Conservation (phyloP, 1,140 invertebrate species). For the Ceratitis capitata region DNA sequence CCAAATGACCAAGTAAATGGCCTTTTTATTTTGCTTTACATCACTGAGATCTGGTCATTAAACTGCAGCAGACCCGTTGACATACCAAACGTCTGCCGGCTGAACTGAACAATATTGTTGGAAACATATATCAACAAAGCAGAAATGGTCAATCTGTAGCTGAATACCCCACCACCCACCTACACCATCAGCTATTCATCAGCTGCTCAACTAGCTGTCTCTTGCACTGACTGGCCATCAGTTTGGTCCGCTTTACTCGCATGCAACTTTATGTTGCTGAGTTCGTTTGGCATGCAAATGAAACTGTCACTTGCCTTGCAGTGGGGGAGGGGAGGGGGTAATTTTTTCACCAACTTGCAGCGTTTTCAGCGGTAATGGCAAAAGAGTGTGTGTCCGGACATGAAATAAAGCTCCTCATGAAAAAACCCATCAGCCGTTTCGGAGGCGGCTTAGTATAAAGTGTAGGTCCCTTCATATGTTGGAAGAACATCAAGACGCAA, state of each 20-base stretch:
- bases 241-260: not conserved
- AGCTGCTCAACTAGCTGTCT: not conserved
- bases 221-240: not conserved
- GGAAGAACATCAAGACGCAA: no score
- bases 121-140: not conserved
- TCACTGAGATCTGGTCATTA: not conserved
- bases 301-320: conserved; percentile 1
- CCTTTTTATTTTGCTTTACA: conserved; percentile 10
- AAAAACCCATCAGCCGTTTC: no score
- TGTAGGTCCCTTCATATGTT: no score
- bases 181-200: not conserved
- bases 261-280: not conserved
- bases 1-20: not conserved
- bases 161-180: not conserved
- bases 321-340: no score
- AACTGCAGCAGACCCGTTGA: not conserved
- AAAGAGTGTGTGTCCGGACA: no score
- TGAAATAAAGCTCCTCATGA: no score
- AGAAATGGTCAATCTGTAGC: not conserved
- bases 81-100: no score
- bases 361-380: not conserved
- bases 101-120: no score
- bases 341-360: no score
- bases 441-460: no score
- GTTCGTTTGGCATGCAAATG: conserved; percentile 31